A percentile compares a stretch with the other conserved stretches of the same genome.
These are phyloP conservation scores for Galerucella pusilla DNA, from an alignment of 2,888 invertebrate species.

Conservation along the genomic window DNA sequence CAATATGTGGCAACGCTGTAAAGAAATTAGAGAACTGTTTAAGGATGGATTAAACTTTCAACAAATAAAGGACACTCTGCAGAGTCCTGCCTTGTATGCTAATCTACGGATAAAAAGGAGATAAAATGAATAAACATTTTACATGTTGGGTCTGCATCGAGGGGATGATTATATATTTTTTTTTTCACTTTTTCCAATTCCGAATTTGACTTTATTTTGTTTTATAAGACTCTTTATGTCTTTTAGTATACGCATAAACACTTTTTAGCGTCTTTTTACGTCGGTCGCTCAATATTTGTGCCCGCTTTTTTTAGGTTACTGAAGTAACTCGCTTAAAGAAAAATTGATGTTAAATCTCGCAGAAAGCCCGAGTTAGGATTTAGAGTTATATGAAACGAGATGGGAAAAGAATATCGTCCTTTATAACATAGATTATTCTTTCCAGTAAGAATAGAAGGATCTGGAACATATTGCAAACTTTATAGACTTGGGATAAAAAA, in stretches of 20 bases:
- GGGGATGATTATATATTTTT: constrained; percentile 39
- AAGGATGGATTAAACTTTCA: too few species aligned
- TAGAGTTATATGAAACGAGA: constrained; percentile 26
- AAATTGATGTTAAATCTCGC: constrained; percentile 36
- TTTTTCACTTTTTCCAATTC: constrained; percentile 40
- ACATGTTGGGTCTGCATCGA: constrained; percentile 35
- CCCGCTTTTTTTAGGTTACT: constrained; percentile 40
- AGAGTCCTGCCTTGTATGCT: constrained; percentile 13
- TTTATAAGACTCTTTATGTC: constrained; percentile 51
- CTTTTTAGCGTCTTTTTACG: constrained; percentile 50
- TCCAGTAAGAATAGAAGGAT: constrained; percentile 23
- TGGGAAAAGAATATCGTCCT: constrained; percentile 32
- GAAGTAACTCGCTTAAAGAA: constrained; percentile 43
- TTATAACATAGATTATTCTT: constrained; percentile 34
- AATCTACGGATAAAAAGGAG: constrained; percentile 16
- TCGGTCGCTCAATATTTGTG: constrained; percentile 34
- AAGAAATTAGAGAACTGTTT: too few species aligned
- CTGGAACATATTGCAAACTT: constrained; percentile 20
- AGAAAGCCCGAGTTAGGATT: constrained; percentile 26
- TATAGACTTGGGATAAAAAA: constrained; percentile 3
- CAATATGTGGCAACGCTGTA: too few species aligned
- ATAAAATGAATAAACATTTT: constrained; percentile 45
- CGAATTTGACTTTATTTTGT: constrained; percentile 53
- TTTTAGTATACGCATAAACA: constrained; percentile 47
- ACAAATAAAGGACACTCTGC: background rate